These are phyloP conservation scores for Saxidomus purpurata DNA, from an alignment of 1,140 invertebrate species.

Conservation along the genomic window DNA sequence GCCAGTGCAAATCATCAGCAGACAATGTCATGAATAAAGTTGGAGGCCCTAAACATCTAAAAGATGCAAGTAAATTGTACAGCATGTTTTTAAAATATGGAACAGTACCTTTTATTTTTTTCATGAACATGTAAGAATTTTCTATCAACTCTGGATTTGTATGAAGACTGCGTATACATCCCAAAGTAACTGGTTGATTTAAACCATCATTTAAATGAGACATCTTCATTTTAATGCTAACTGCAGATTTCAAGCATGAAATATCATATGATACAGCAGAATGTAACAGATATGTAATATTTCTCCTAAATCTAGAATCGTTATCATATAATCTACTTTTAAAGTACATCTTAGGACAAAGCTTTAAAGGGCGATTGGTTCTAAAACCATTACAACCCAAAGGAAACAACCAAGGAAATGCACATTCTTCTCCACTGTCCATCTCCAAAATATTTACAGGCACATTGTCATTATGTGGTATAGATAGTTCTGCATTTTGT, in stretches of 20 bases:
- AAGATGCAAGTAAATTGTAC: slow-evolving; percentile 45
- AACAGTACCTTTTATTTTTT: slow-evolving; percentile 58
- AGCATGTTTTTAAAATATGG: slow-evolving; percentile 55
- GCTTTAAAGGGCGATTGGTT: background rate
- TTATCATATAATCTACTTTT: slow-evolving; percentile 44
- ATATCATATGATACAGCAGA: slow-evolving; percentile 31
- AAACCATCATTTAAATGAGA: background rate
- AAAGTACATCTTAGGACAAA: slow-evolving; percentile 61
- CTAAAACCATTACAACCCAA: slow-evolving; percentile 36
- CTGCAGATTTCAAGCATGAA: background rate
- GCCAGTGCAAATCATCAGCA: slow-evolving; percentile 69
- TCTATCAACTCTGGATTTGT: slow-evolving; percentile 28
- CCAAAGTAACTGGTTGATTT: slow-evolving; percentile 16
- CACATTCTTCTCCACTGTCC: slow-evolving; percentile 46
- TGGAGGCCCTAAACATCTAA: slow-evolving; percentile 57
- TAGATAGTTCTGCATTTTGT: slow-evolving; percentile 6
- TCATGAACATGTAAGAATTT: slow-evolving; percentile 69
- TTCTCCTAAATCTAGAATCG: slow-evolving; percentile 32
- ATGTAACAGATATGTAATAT: slow-evolving; percentile 65
- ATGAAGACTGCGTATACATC: slow-evolving; percentile 13
- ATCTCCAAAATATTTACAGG: slow-evolving; percentile 50
- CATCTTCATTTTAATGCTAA: slow-evolving; percentile 60
- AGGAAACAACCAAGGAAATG: slow-evolving; percentile 52
- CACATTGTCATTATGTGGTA: slow-evolving; percentile 22
- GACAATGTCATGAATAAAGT: slow-evolving; percentile 65